Evolutionary conservation across 2,797 vertebrate genomes (phyloP).

Genomic region (Ctenochaetus hawaiiensis): DNA sequence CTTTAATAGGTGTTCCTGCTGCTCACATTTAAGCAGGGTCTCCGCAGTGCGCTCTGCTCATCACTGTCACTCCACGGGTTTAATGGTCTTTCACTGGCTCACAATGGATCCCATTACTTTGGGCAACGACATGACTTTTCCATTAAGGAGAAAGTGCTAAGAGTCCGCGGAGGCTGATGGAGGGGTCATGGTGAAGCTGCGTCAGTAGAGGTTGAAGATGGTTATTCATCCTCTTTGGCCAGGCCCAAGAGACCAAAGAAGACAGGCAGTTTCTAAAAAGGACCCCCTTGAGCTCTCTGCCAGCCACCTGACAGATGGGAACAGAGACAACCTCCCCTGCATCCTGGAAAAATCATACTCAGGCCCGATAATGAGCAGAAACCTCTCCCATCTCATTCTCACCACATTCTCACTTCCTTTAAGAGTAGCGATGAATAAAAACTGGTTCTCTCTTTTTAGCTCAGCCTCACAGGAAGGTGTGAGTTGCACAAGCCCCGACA

Average conservation of each 20-base stretch:
- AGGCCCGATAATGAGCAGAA: conserved; percentile 37
- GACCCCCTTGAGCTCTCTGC: conserved; percentile 53
- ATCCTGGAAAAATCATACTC: conserved; percentile 41
- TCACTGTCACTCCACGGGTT: conserved; percentile 65
- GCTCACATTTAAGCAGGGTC: conserved; percentile 56
- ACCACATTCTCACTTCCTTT: conserved; percentile 20
- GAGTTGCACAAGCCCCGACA: background rate
- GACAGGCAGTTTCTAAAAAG: conserved; percentile 50
- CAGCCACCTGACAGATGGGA: conserved; percentile 63
- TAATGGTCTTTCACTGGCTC: conserved; percentile 62
- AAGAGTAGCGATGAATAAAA: conserved; percentile 18
- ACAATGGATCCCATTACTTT: conserved; percentile 63
- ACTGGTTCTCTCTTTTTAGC: background rate
- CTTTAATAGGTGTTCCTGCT: conserved; percentile 62
- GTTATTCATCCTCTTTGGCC: conserved; percentile 70
- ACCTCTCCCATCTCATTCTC: conserved; percentile 18
- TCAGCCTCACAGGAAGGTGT: conserved; percentile 1
- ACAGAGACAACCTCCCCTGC: conserved; percentile 24
- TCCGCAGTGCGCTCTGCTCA: conserved; percentile 64
- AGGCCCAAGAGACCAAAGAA: conserved; percentile 38
- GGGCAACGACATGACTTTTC: conserved; percentile 67
- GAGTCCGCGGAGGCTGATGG: conserved; percentile 50
- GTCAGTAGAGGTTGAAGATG: conserved; percentile 50
- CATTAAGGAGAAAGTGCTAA: conserved; percentile 64
- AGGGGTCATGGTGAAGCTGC: conserved; percentile 59